Evolutionary conservation across 2,113 vertebrate genomes (phyloP).

Genomic region (Ancistrus triradiatus): DNA sequence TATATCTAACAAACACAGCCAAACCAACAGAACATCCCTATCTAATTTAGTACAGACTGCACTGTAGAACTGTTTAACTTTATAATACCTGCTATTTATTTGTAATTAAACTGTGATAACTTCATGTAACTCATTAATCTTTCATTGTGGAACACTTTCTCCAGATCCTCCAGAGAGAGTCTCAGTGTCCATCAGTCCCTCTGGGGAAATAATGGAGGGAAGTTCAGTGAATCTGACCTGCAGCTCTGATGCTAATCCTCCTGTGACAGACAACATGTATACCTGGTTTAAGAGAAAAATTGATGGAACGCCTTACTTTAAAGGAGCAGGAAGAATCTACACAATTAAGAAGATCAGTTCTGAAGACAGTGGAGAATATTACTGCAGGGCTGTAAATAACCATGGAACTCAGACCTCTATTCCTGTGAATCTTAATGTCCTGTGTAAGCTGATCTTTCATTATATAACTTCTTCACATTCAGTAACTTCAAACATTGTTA

Average conservation of each 20-base stretch:
- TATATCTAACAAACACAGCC: no score
- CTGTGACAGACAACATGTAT: not conserved
- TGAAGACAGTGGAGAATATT: conserved; percentile 12
- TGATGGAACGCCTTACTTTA: not conserved
- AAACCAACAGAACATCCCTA: no score
- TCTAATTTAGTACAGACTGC: no score
- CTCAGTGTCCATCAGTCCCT: no score
- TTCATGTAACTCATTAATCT: no score
- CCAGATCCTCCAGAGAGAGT: no score
- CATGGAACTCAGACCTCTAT: not conserved
- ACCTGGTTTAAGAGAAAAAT: no score
- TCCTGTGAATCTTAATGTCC: conserved; percentile 6
- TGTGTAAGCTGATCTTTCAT: conserved; percentile 2
- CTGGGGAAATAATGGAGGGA: no score
- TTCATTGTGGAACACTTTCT: no score
- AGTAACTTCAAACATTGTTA: not conserved
- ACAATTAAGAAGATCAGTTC: not conserved
- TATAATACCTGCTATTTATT: no score
- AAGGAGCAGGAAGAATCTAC: not conserved
- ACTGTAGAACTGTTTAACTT: no score
- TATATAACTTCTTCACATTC: not conserved
- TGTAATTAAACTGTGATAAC: no score
- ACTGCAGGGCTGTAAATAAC: conserved; percentile 3
- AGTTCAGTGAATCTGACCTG: not conserved
- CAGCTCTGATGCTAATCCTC: not conserved